These are phyloP conservation scores for Carcharodon carcharias DNA, from an alignment of 2,797 vertebrate genomes.

Conservation along the genomic window DNA sequence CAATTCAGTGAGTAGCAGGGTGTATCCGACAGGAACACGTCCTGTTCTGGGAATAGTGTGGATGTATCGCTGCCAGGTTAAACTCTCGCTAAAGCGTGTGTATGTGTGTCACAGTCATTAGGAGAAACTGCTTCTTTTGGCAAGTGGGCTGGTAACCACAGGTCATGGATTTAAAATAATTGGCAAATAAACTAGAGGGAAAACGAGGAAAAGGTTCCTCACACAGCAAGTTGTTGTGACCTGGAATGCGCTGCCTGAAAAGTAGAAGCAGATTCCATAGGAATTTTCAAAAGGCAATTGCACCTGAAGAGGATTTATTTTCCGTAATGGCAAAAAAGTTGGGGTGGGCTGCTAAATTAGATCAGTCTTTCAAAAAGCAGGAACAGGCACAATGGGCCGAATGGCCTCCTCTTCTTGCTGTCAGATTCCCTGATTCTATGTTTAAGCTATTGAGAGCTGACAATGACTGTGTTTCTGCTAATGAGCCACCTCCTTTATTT, in stretches of 20 bases:
- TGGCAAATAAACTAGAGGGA: neutral
- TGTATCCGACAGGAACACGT: neutral
- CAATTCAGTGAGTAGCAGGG: neutral
- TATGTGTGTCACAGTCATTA: neutral
- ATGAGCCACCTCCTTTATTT: neutral
- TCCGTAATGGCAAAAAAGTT: neutral
- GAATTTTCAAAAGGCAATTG: neutral
- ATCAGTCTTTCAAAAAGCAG: neutral
- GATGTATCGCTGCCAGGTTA: neutral
- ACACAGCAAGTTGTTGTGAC: neutral
- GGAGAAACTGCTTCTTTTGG: neutral
- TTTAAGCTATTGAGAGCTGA: neutral
- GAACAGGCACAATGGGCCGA: neutral
- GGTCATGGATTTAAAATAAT: neutral
- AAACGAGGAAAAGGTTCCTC: neutral
- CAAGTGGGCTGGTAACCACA: neutral
- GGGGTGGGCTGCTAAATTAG: neutral
- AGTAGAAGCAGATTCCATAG: neutral
- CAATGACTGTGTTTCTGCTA: neutral
- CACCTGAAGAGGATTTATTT: neutral
- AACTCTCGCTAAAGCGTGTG: neutral
- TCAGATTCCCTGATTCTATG: neutral
- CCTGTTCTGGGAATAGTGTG: neutral
- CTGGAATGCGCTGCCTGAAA: neutral
- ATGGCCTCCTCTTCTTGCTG: neutral